These are phyloP conservation scores for Herpetotheres cachinnans DNA, from an alignment of 2,113 vertebrate genomes.

Conservation along the genomic window DNA sequence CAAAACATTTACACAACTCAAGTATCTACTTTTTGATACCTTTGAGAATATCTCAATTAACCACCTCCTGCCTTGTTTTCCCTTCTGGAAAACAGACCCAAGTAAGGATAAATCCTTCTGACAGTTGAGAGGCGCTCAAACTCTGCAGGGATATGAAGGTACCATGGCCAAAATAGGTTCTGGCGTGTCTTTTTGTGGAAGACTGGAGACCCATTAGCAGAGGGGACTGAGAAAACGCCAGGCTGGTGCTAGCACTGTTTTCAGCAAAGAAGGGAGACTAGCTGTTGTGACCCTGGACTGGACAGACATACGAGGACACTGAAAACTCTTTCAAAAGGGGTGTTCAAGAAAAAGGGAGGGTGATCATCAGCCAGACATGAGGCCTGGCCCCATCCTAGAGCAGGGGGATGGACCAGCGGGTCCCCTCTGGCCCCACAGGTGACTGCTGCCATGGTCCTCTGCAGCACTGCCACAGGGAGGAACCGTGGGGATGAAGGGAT, in stretches of 20 bases:
- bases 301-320: accelerated
- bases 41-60: neutral
- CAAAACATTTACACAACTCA: neutral
- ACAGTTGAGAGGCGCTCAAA: neutral
- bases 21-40: neutral
- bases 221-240: neutral
- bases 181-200: neutral
- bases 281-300: neutral
- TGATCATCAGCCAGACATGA: neutral
- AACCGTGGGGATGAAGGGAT: neutral
- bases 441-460: neutral
- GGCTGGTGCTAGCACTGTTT: neutral
- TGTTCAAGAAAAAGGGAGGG: neutral
- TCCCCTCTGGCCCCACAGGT: neutral
- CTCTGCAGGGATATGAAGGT: neutral
- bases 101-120: neutral
- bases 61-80: neutral
- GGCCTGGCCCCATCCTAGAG: neutral
- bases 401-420: neutral
- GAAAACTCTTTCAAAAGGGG: neutral
- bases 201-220: neutral
- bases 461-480: neutral
- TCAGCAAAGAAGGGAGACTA: neutral
- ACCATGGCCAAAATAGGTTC: neutral
- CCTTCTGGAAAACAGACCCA: neutral